These are phyloP conservation scores for Drosophila eohydei DNA, from an alignment of 2,888 invertebrate genomes.

Conservation along the genomic window DNA sequence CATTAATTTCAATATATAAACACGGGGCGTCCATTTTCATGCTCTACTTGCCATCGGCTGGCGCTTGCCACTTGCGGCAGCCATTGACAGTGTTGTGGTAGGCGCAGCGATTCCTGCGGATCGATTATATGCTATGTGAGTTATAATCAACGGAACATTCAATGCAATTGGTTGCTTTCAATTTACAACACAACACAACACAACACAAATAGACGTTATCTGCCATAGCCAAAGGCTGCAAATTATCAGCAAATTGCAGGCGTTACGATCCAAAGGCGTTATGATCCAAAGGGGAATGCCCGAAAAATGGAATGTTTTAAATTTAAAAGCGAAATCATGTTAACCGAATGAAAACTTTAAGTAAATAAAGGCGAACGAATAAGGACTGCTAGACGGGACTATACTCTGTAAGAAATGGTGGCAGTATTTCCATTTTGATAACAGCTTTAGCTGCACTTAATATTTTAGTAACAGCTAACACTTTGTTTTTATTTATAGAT, in stretches of 20 bases:
- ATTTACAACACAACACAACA: slow-evolving; percentile 6
- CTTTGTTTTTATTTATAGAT: not conserved
- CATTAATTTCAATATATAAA: not conserved
- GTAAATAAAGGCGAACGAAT: not conserved
- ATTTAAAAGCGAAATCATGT: slow-evolving; percentile 7
- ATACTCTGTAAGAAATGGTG: not conserved
- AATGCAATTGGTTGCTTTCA: slow-evolving; percentile 11
- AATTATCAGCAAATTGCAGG: slow-evolving; percentile 48
- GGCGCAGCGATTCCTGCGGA: slow-evolving; percentile 36
- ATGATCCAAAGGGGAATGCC: not conserved
- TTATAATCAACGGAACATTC: slow-evolving; percentile 51
- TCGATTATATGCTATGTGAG: slow-evolving; percentile 53
- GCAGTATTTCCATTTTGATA: not conserved
- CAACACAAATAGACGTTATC: slow-evolving; percentile 8
- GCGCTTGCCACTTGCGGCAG: slow-evolving; percentile 45
- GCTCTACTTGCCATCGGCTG: slow-evolving; percentile 47
- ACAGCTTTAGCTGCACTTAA: not conserved
- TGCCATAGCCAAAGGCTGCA: slow-evolving; percentile 24
- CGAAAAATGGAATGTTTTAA: not conserved
- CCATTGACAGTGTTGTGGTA: slow-evolving; percentile 51
- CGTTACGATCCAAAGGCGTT: too few species aligned
- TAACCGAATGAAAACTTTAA: not conserved
- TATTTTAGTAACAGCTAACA: not conserved
- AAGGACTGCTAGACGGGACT: not conserved
- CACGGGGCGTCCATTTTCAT: slow-evolving; percentile 45